A percentile compares a stretch with the other conserved stretches of the same genome.
phyloP scores from a whole-genome alignment of 2,113 vertebrate genomes.

The Proterorhinus semilunaris region DNA sequence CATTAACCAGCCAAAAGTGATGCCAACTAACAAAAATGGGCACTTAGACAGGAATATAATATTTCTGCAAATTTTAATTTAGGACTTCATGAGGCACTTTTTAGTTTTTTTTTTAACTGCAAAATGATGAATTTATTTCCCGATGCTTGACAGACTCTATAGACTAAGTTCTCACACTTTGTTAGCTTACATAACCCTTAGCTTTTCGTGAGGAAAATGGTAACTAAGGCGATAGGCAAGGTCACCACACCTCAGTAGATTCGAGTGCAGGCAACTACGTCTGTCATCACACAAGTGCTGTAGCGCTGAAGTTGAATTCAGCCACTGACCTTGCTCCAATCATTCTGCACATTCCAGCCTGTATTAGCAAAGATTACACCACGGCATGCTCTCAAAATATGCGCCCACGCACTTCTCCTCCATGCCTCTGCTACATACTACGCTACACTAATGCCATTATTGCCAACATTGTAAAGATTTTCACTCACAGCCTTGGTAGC shows the following conservation, averaged over 20 bases:
- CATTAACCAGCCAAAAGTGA: constrained; percentile 79
- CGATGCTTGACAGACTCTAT: constrained; percentile 29
- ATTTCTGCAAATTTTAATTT: constrained; percentile 58
- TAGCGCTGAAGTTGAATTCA: constrained; percentile 50
- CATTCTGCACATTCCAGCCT: constrained; percentile 56
- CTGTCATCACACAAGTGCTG: constrained; percentile 63
- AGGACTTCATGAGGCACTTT: constrained; percentile 64
- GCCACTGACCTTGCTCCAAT: constrained; percentile 50
- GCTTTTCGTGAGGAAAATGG: constrained; percentile 31
- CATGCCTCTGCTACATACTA: constrained; percentile 15
- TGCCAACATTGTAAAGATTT: constrained; percentile 49
- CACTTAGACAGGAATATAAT: constrained; percentile 63
- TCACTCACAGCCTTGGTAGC: constrained; percentile 38
- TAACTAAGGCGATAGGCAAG: constrained; percentile 54
- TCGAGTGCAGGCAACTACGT: constrained; percentile 50
- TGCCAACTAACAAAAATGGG: constrained; percentile 67
- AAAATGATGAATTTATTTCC: constrained; percentile 38
- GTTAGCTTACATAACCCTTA: constrained; percentile 15
- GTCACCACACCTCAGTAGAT: constrained; percentile 47
- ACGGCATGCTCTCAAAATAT: constrained; percentile 16
- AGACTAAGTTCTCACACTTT: constrained; percentile 27
- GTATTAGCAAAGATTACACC: constrained; percentile 30
- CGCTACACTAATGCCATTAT: constrained; percentile 1
- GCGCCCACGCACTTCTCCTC: constrained; percentile 22
- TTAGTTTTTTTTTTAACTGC: constrained; percentile 45